Conservation (phyloP, 2,113 vertebrate species). For the Isichthys henryi region DNA sequence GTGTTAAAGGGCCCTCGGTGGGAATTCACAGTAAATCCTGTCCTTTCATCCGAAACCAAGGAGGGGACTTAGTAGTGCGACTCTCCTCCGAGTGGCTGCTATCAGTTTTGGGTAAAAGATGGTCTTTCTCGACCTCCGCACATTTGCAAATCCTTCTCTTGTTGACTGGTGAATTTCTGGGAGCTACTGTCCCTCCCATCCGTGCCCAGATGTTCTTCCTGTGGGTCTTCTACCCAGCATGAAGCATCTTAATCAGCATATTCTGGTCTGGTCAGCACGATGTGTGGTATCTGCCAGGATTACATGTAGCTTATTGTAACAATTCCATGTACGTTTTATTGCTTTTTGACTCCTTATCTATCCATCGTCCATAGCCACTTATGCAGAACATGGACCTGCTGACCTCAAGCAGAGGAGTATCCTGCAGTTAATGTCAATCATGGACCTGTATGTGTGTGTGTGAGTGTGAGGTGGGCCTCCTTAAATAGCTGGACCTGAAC, state of each 20-base stretch:
- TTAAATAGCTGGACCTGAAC: background rate
- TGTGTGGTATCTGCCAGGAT: background rate
- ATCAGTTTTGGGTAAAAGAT: background rate
- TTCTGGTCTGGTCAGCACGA: background rate
- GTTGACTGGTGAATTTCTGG: background rate
- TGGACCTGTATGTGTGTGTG: background rate
- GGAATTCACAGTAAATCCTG: background rate
- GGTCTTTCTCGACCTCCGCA: background rate
- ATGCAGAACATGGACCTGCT: background rate
- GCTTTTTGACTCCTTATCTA: background rate
- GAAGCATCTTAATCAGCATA: background rate
- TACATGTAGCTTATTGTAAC: background rate
- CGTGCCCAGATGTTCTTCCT: background rate
- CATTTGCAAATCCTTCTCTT: background rate
- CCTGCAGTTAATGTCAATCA: background rate
- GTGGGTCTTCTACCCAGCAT: background rate
- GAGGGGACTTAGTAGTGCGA: background rate
- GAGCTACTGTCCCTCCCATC: background rate
- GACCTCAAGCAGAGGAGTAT: background rate
- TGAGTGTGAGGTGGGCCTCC: background rate
- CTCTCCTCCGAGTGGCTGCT: background rate
- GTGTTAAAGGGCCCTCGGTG: background rate
- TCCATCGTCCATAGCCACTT: background rate
- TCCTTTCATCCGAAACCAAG: background rate
- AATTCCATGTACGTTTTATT: background rate